phyloP scores from a whole-genome alignment of 2,113 vertebrate genomes.

The Zosterops lateralis region DNA sequence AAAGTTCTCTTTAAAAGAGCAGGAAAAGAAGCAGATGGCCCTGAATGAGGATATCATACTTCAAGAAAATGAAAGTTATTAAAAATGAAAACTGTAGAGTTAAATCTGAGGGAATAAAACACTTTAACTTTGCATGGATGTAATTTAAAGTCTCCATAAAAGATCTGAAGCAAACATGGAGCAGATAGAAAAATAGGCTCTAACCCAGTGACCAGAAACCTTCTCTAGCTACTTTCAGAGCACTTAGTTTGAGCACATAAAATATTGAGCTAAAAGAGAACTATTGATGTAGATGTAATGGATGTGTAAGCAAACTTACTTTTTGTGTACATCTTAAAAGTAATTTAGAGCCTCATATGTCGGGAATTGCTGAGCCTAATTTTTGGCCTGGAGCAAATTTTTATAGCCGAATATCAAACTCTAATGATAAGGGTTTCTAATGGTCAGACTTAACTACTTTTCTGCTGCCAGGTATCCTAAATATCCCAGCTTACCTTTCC shows the following conservation, averaged over 20 bases:
- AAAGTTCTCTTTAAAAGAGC: not conserved
- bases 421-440: conserved; percentile 4
- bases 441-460: conserved; percentile 11
- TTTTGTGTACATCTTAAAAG: conserved; percentile 27
- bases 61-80: not conserved
- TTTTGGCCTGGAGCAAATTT: conserved; percentile 39
- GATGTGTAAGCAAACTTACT: conserved; percentile 16
- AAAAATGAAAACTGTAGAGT: not conserved
- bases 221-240: not conserved
- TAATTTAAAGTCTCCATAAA: conserved; percentile 11
- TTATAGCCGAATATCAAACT: conserved; percentile 9
- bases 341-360: conserved; percentile 2
- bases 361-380: conserved; percentile 6
- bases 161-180: not conserved
- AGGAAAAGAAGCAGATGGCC: not conserved
- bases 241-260: not conserved
- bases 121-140: not conserved
- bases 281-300: not conserved
- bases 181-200: not conserved
- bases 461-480: not conserved
- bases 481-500: not conserved
- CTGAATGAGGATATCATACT: not conserved
- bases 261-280: conserved; percentile 26
- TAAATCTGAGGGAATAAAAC: not conserved
- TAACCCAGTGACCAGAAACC: not conserved